Conservation (phyloP, 92 coral and sea anemone species). For the Metridium senile region DNA sequence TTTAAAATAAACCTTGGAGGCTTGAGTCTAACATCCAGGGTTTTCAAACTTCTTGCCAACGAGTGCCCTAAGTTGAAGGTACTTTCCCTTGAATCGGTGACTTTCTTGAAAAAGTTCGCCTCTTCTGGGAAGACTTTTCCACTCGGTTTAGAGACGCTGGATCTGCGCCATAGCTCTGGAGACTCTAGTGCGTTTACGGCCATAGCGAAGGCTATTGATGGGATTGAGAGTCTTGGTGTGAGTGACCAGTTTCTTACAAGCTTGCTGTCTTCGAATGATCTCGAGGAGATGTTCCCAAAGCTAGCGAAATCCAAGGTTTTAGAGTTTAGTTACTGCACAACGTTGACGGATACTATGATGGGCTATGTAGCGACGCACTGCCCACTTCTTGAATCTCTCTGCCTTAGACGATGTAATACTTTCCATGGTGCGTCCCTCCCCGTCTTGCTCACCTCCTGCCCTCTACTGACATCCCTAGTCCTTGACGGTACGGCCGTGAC, state of each 20-base stretch:
- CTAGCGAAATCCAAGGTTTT: constrained; percentile 56
- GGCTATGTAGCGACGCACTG: constrained; percentile 53
- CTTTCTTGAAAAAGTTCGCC: constrained; percentile 66
- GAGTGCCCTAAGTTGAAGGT: constrained; percentile 68
- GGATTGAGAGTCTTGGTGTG: constrained; percentile 64
- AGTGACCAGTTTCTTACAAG: constrained; percentile 70
- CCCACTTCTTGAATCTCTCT: constrained; percentile 56
- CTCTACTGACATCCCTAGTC: constrained; percentile 70
- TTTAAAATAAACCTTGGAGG: constrained; percentile 72
- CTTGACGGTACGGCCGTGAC: constrained; percentile 83
- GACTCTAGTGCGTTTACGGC: constrained; percentile 70
- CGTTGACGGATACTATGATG: constrained; percentile 67
- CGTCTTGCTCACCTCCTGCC: constrained; percentile 52
- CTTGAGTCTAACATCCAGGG: constrained; percentile 68
- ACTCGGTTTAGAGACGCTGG: constrained; percentile 57
- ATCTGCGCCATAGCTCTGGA: constrained; percentile 83
- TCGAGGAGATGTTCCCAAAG: constrained; percentile 42
- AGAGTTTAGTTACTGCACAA: constrained; percentile 83
- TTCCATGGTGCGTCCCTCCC: constrained; percentile 67
- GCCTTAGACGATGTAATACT: constrained; percentile 75
- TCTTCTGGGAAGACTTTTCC: constrained; percentile 70
- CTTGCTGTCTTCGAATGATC: constrained; percentile 35
- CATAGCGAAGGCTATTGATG: constrained; percentile 51
- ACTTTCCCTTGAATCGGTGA: constrained; percentile 69
- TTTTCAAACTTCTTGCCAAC: constrained; percentile 63